Conservation (phyloP, 2,113 vertebrate genomes). For the Todiramphus saurophagus region DNA sequence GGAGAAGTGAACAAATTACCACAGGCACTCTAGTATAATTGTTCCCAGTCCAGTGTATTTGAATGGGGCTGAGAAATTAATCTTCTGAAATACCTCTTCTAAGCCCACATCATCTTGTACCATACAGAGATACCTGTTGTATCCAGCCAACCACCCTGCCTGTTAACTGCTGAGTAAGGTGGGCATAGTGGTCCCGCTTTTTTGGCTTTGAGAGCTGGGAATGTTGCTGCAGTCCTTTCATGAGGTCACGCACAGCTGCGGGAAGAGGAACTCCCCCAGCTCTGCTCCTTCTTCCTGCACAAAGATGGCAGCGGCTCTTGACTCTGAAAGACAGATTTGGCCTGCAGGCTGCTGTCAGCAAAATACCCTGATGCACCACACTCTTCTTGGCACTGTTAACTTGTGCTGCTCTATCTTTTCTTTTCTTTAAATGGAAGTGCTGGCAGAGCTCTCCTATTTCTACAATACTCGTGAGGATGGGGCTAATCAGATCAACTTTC, state of each 20-base stretch:
- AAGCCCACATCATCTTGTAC: background rate
- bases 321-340: background rate
- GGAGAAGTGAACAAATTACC: background rate
- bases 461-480: background rate
- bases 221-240: background rate
- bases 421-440: constrained; percentile 28
- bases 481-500: constrained; percentile 11
- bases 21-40: background rate
- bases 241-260: background rate
- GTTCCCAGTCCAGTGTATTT: background rate
- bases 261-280: background rate
- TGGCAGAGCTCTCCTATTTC: background rate
- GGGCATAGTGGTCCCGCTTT: background rate
- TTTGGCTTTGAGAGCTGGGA: background rate
- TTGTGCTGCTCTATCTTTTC: background rate
- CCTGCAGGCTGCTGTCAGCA: background rate
- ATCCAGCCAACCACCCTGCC: background rate
- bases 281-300: background rate
- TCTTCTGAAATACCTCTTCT: background rate
- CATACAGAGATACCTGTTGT: background rate
- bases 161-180: background rate
- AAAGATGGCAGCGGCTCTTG: background rate
- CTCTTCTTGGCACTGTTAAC: background rate
- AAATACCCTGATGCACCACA: background rate
- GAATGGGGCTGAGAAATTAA: background rate